Percentiles rank a stretch among this genome's conserved stretches.
phyloP scores from a whole-genome alignment of 2,113 vertebrate species.

The Sialia sialis region DNA sequence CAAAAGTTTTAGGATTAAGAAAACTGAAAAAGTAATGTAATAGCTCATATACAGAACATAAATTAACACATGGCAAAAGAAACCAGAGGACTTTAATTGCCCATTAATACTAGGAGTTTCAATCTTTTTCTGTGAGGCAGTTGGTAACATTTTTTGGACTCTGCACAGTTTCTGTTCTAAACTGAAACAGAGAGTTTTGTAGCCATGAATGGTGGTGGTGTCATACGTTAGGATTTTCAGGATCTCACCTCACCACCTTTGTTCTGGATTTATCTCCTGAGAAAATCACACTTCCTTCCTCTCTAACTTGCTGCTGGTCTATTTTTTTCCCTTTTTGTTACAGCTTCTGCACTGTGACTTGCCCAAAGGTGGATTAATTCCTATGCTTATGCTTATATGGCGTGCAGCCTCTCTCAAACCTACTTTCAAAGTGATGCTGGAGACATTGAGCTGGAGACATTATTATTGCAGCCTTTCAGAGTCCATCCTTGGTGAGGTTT shows the following conservation, averaged over 20 bases:
- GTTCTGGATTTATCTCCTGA: constrained; percentile 14
- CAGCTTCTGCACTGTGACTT: neutral
- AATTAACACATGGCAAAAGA: neutral
- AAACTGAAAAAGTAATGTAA: neutral
- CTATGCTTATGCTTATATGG: neutral
- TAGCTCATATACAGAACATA: neutral
- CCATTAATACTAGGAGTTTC: neutral
- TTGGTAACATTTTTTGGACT: neutral
- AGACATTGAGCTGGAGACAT: neutral
- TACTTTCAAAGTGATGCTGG: neutral
- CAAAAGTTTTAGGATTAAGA: constrained; percentile 7
- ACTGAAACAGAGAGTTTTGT: neutral
- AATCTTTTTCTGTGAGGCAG: neutral
- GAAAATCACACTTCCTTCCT: constrained; percentile 21
- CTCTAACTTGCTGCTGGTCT: neutral
- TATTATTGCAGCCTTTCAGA: neutral
- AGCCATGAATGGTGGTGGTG: neutral
- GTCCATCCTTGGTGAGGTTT: neutral
- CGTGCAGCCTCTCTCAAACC: neutral
- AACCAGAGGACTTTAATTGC: neutral
- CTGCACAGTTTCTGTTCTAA: neutral
- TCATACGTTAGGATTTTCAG: neutral
- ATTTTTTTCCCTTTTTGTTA: neutral
- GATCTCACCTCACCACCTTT: constrained; percentile 39
- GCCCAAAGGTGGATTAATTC: neutral